Conservation (phyloP, 1,140 invertebrate species). For the Yoshiicerus persimilis region DNA sequence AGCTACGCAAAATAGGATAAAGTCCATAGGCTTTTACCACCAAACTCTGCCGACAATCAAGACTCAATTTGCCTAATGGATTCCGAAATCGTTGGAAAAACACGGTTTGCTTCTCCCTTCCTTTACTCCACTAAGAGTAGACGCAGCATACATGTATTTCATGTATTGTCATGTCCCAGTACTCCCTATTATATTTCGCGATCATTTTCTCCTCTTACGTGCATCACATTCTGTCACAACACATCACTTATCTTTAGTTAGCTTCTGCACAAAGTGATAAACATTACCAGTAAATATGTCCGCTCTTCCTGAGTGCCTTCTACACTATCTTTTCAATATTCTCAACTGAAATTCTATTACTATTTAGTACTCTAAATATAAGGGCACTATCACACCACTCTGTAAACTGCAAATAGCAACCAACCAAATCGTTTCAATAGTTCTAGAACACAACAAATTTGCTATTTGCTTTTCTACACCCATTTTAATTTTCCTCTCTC, state of each 20-base stretch:
- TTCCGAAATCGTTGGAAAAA: constrained; percentile 45
- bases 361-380: too few species aligned
- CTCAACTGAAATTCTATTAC: too few species aligned
- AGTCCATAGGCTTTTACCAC: constrained; percentile 5
- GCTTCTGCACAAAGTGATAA: not conserved
- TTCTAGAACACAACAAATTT: too few species aligned
- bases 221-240: not conserved
- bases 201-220: not conserved
- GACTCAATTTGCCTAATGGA: constrained; percentile 50
- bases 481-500: too few species aligned
- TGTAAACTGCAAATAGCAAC: too few species aligned
- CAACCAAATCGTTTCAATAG: too few species aligned
- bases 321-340: too few species aligned
- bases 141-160: not conserved
- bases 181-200: not conserved
- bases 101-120: constrained; percentile 5
- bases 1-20: not conserved
- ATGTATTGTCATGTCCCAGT: not conserved
- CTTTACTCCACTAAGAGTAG: not conserved
- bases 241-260: not conserved
- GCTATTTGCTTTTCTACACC: too few species aligned
- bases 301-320: too few species aligned
- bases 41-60: constrained; percentile 43
- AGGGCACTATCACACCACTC: too few species aligned
- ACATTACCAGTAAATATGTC: too few species aligned